Evolutionary conservation across 1,140 invertebrate species (phyloP).

Genomic region (Leptopilina boulardi): DNA sequence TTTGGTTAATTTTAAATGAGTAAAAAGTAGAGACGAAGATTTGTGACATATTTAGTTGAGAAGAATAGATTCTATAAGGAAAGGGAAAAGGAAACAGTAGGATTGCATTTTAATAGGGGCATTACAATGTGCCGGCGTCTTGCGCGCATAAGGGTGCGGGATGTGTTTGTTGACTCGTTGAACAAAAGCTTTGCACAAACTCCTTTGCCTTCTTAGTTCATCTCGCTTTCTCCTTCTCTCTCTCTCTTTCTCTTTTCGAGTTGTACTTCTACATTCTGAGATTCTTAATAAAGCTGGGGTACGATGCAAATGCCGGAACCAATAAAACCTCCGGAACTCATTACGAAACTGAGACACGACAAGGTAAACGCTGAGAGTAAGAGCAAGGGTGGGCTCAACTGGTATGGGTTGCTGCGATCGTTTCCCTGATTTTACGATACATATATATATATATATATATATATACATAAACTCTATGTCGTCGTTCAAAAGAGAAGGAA

Average conservation of each 20-base stretch:
- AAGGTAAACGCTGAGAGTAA: conserved; percentile 17
- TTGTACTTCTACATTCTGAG: conserved; percentile 2
- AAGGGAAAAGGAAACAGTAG: conserved; percentile 36
- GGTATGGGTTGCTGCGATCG: conserved; percentile 35
- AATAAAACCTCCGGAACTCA: conserved; percentile 42
- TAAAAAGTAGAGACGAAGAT: conserved; percentile 50
- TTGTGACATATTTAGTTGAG: neutral
- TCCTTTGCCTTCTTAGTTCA: conserved; percentile 23
- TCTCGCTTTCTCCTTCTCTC: conserved; percentile 3
- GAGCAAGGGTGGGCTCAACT: no score
- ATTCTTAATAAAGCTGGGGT: conserved; percentile 49
- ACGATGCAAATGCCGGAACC: conserved; percentile 49
- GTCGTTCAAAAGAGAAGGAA: neutral
- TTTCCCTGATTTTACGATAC: conserved; percentile 5
- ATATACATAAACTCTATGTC: neutral
- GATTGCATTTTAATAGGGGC: conserved; percentile 67
- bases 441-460: no score
- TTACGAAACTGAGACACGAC: conserved; percentile 41
- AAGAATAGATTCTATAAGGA: neutral
- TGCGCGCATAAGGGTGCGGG: conserved; percentile 34
- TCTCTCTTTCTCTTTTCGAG: conserved; percentile 20
- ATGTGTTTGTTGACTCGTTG: conserved; percentile 36
- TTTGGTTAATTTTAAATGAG: no score
- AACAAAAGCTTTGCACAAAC: conserved; percentile 40
- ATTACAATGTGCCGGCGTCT: conserved; percentile 53